A percentile compares a stretch with the other conserved stretches of the same genome.
phyloP scores from a whole-genome alignment of 1,140 invertebrate species.

The Euura lappo region DNA sequence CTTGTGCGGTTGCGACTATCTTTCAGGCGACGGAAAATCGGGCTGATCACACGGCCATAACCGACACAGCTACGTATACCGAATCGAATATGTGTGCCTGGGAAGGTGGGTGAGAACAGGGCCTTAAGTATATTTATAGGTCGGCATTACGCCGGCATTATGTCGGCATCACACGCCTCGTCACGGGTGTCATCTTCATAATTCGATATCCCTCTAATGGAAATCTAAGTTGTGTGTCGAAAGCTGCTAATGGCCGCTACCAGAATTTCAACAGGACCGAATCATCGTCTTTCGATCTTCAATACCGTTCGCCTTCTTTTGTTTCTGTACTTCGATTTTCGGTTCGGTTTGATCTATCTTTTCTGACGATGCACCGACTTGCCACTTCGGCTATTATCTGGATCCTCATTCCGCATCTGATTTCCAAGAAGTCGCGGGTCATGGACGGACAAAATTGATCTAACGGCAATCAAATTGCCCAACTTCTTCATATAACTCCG shows the following conservation, averaged over 20 bases:
- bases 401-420: background rate
- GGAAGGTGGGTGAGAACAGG: background rate
- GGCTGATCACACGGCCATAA: background rate
- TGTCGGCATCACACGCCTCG: constrained; percentile 11
- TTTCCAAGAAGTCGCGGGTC: background rate
- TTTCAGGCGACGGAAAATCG: background rate
- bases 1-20: background rate
- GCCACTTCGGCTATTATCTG: background rate
- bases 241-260: constrained; percentile 10
- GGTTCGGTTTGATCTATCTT: background rate
- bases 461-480: background rate
- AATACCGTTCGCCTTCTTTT: background rate
- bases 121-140: constrained; percentile 6
- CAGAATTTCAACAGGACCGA: background rate
- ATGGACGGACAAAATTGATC: background rate
- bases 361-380: background rate
- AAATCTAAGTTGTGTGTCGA: constrained; percentile 12
- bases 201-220: constrained; percentile 15
- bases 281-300: background rate
- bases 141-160: constrained; percentile 1
- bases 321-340: background rate
- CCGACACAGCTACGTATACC: background rate
- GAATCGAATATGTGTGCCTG: no score
- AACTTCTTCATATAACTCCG: background rate
- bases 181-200: constrained; percentile 14